Evolutionary conservation across 2,888 invertebrate genomes (phyloP), one percentile per base, ranked within the genome.

Genomic region (Philereme transversata): DNA sequence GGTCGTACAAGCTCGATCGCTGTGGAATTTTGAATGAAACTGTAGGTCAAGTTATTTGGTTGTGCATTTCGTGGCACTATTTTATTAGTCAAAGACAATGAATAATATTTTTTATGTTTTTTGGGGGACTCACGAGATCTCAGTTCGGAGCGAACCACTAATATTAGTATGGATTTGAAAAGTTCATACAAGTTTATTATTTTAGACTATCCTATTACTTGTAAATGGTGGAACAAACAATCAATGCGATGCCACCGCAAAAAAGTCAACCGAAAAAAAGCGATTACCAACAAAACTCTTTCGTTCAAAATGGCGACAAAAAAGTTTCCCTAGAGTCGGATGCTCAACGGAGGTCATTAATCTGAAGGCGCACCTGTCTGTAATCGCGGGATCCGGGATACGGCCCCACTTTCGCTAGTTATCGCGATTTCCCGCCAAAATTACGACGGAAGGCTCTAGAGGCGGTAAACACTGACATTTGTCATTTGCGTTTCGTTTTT

Each of bases 291-390:
- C 41, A 55, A 55, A 54, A 45, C 54, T 57, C 54, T 57, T 57
- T 51, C 62, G 46, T 53, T 54, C 45, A 50, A 60, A 58, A 60
- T 22, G 48, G 33, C 41, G 54, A 36, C 46, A 43, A 52, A 49
- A 56, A 62, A 48, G 52, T 61, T 62, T 52, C 47, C 53, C 56
- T 46, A 52, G 52, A 10, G 22, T 11, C 11, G 22, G 36, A 40
- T 6, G 40, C 22, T 45, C 7, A 36, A 51, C 60, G 49, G 56
- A 36, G 59, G 78, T 76, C 77, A 78, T 79, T 78, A 79, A 78
- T 79, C 67, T 65, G 60, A 70, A 66, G 71, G 64, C 78, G 65
- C 78, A 78, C 79, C 79, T 79, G 79, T 71, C 76, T 61, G 74
- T 76, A 78, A 79, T 79, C 71, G 71, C 69, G 54, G 55, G 61